Base-by-base conservation (phyloP, 37 sponge, comb jelly and placozoan species). In the Agelas oroides region DNA sequence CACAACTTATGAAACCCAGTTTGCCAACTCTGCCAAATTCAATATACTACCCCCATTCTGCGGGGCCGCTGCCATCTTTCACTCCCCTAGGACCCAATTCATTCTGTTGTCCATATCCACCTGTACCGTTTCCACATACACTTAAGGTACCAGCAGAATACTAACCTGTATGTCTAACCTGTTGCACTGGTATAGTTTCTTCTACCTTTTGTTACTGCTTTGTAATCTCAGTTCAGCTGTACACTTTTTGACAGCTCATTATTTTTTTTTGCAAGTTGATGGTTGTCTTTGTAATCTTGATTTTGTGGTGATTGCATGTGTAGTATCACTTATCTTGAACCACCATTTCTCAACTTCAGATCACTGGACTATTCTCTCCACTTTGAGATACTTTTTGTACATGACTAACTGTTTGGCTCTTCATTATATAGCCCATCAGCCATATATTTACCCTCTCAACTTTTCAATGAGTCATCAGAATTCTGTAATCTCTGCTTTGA, bases 11-110 rank as follows among this genome's bases (percentile, higher is more conserved):
- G n/a, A 76, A 83, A 55, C 63, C 89, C 27, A 39, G 67, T 18
- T 70, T 76, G 38, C 61, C 77, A 27, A 17, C 66, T 1, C 73
- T 78, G 17, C 60, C 87, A 0, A 69, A 38, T 19, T 76, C 89
- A 5, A 31, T 89, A 28, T 89, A 89, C 84, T 89, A 83, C 70
- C 83, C 77, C 60, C 80, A 77, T 21, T 53, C 80, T 23, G 75
- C 79, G 64, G 73, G 46, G 35, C 56, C 83, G 33, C 32, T 75
- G 0, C 76, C 88, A 28, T 55, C 88, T n/a, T 88, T 88, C 61
- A n/a, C 76, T 67, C 76, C 58, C 21, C 39, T 73, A n/a, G 32
- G 54, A 12, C 70, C 76, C 27, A 75, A 32, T 59, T 61, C 88
- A 37, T 53, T 72, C 19, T 54, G 59, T 32, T 86, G 59, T 57